A percentile compares a stretch with the other conserved stretches of the same genome.
phyloP scores from a whole-genome alignment of 2,797 vertebrate species.

The Echeneis naucrates region DNA sequence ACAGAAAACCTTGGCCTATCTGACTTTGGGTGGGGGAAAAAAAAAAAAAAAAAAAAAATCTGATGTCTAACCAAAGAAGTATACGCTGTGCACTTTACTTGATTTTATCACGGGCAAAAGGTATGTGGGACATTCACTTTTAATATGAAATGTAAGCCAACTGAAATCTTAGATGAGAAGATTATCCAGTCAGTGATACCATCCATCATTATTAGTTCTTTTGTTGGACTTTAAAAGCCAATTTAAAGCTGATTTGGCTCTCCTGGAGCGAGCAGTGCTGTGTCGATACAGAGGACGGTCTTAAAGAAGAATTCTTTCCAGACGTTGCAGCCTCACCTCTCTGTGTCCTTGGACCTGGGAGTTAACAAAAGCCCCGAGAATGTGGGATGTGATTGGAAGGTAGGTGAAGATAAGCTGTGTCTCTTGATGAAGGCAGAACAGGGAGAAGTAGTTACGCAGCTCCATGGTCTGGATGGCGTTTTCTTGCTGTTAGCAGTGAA shows the following conservation, averaged over 20 bases:
- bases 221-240: slow-evolving; percentile 43
- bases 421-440: slow-evolving; percentile 98
- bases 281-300: slow-evolving; percentile 1
- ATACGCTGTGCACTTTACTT: slow-evolving; percentile 1
- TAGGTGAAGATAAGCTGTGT: slow-evolving; percentile 96
- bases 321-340: slow-evolving; percentile 87
- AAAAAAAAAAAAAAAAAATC: slow-evolving; percentile 9
- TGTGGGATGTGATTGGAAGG: slow-evolving; percentile 94
- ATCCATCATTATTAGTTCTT: slow-evolving; percentile 42
- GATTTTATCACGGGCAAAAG: slow-evolving; percentile 12
- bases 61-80: slow-evolving; percentile 5
- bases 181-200: slow-evolving; percentile 25
- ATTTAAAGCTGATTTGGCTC: slow-evolving; percentile 43
- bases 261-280: slow-evolving; percentile 5
- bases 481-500: slow-evolving; percentile 93
- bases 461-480: slow-evolving; percentile 97
- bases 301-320: slow-evolving; percentile 36
- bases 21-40: neutral
- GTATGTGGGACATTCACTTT: neutral
- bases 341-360: slow-evolving; percentile 97
- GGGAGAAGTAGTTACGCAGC: slow-evolving; percentile 95
- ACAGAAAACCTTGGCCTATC: neutral
- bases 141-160: slow-evolving; percentile 27
- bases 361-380: slow-evolving; percentile 94
- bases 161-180: slow-evolving; percentile 21